phyloP scores from a whole-genome alignment of 2,113 vertebrate genomes.

The Oxygymnocypris stewartii region DNA sequence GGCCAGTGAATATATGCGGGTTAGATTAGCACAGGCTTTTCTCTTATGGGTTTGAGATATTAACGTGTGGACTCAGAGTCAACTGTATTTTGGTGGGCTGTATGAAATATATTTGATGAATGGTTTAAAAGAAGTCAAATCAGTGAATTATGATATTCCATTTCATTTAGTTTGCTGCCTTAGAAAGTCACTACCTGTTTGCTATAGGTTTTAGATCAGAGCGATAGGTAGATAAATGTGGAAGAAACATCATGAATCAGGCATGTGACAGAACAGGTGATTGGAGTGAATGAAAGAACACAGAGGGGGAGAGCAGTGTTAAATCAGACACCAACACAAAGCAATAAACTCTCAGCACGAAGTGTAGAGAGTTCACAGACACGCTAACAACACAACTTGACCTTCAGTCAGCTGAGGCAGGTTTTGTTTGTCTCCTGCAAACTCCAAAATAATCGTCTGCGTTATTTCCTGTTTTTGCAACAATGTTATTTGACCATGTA shows the following conservation, averaged over 20 bases:
- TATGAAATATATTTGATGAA: slow-evolving; percentile 24
- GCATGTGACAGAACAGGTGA: neutral
- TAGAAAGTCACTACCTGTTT: neutral
- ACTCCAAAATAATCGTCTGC: neutral
- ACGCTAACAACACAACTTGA: neutral
- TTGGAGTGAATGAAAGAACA: slow-evolving; percentile 9
- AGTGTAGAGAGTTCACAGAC: neutral
- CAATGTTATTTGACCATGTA: neutral
- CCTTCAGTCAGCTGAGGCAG: neutral
- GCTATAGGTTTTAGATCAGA: neutral
- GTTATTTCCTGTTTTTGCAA: neutral
- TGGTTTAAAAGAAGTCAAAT: neutral
- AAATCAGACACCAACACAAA: slow-evolving; percentile 13
- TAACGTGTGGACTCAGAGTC: slow-evolving; percentile 15
- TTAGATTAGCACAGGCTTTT: slow-evolving; percentile 39
- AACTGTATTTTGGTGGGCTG: neutral
- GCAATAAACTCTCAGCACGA: neutral
- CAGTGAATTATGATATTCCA: neutral
- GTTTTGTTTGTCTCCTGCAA: slow-evolving; percentile 19
- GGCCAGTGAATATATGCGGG: slow-evolving; percentile 26
- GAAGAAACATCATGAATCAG: neutral
- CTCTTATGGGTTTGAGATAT: slow-evolving; percentile 17
- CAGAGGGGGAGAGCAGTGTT: neutral
- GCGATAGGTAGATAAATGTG: neutral
- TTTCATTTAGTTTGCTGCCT: neutral